Percentiles rank a stretch among this genome's conserved stretches.
phyloP scores from a whole-genome alignment of 2,797 vertebrate genomes.

The Bothrops alternatus region DNA sequence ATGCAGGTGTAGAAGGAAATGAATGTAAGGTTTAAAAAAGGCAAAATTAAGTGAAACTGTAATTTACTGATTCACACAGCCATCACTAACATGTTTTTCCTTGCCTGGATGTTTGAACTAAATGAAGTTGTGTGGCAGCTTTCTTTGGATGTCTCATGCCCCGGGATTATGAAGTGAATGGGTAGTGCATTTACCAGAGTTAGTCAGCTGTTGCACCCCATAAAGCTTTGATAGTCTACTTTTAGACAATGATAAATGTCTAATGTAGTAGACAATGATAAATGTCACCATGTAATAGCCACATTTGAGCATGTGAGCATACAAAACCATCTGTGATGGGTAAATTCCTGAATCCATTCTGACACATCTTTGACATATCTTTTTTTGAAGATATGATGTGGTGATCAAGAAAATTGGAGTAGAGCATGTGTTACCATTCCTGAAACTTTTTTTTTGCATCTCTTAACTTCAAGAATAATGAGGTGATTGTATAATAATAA shows the following conservation, averaged over 20 bases:
- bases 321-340: background rate
- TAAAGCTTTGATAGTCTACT: constrained; percentile 9
- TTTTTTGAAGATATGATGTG: background rate
- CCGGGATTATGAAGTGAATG: background rate
- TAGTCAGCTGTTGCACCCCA: background rate
- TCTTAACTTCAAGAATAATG: constrained; percentile 31
- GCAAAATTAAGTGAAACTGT: background rate
- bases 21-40: background rate
- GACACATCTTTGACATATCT: background rate
- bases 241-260: constrained; percentile 17
- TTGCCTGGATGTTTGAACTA: background rate
- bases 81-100: background rate
- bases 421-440: background rate
- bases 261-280: constrained; percentile 11
- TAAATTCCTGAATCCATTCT: background rate
- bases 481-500: background rate
- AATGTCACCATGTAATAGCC: constrained; percentile 26
- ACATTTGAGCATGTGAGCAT: constrained; percentile 47
- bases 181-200: background rate
- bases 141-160: background rate
- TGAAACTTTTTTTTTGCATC: background rate
- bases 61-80: background rate
- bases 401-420: constrained; percentile 21
- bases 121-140: background rate
- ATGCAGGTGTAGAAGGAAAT: background rate